Base-by-base conservation (phyloP, 2,113 vertebrate species). In the Lucifuga dentata region DNA sequence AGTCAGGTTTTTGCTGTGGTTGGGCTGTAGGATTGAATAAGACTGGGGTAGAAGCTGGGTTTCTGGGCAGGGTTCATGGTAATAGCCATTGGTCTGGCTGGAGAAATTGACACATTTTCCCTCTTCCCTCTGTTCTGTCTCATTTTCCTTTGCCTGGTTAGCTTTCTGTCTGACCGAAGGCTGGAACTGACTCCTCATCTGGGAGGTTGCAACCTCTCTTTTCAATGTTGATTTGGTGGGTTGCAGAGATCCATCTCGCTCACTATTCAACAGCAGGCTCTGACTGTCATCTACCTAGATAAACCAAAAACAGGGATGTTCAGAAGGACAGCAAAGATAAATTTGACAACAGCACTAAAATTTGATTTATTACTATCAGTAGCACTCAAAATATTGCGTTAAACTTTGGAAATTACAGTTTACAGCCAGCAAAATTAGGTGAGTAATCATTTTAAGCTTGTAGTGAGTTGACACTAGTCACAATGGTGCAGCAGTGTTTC, bases 221-320 rank as follows among this genome's bases (percentile, higher is more conserved):
- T 71, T 86, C 19, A 87, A 67, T 0, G 20, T 44, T 16, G 81
- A 52, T 24, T 56, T 62, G 5, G 5, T 8, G 32, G 71, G 23
- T 11, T 32, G 45, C 16, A 17, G 49, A 21, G 48, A 36, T 32
- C 59, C 40, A 11, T 53, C 68, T 51, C 46, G 76, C 44, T 85
- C 65, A 8, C 16, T 29, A 7, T 60, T 86, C 19, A 76, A 13
- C 39, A 67, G 61, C 39, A 41, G 23, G 24, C 56, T 52, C 24
- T 73, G 76, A 73, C 65, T 41, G 50, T 77, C 50, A 16, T 82
- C 73, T 0, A 72, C 70, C 90, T 91, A 53, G 46, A 41, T 19
- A 1, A 51, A 64, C 1, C 67, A 67, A 52, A 61, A 72, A 9
- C 63, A 23, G 5, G 38, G 7, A 15, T 10, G 53, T 8, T 61